Percentiles rank a stretch among this genome's conserved stretches.
phyloP scores from a whole-genome alignment of 2,113 vertebrate genomes.

The Acanthisitta chloris region DNA sequence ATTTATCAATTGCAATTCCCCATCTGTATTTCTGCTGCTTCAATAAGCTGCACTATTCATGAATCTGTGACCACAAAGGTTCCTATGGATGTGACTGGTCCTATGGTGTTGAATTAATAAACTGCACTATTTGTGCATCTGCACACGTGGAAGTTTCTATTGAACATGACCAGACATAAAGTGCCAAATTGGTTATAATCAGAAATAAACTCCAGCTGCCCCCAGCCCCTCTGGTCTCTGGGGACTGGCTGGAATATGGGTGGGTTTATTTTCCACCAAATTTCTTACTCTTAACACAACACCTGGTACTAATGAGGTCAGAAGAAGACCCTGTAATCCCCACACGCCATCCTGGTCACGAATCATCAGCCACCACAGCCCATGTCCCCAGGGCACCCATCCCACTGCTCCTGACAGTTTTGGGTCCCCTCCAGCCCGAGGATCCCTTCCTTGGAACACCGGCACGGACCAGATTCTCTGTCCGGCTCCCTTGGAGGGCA shows the following conservation, averaged over 20 bases:
- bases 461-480: background rate
- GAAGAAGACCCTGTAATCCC: fast-evolving
- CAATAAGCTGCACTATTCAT: background rate
- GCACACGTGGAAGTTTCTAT: background rate
- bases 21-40: background rate
- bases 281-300: background rate
- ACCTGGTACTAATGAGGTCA: background rate
- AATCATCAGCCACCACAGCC: background rate
- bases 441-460: background rate
- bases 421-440: too few species aligned
- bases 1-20: background rate
- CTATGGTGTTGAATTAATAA: background rate
- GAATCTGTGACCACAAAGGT: background rate
- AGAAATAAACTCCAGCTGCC: background rate
- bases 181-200: background rate
- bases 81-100: background rate
- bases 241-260: background rate
- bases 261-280: background rate
- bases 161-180: background rate
- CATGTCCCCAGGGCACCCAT: fast-evolving
- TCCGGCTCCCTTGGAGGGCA: background rate
- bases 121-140: background rate
- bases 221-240: background rate
- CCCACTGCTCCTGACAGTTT: fast-evolving
- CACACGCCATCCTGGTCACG: fast-evolving